phyloP scores from a whole-genome alignment of 2,113 vertebrate species.

The Microtus pennsylvanicus region DNA sequence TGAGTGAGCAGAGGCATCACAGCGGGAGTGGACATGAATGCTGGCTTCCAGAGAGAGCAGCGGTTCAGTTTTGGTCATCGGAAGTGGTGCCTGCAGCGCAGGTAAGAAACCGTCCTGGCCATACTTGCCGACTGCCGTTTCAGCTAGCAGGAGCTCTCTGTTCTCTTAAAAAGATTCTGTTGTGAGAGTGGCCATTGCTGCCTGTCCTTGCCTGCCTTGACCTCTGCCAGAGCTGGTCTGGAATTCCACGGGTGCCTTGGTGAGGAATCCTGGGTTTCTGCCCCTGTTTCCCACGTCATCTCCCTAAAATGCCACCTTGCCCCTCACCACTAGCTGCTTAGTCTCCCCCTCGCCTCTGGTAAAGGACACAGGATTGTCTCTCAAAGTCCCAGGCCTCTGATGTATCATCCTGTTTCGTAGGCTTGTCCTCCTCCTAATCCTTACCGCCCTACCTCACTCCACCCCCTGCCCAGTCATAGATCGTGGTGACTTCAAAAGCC shows the following conservation, averaged over 20 bases:
- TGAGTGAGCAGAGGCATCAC: conserved; percentile 28
- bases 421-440: background rate
- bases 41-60: conserved; percentile 77
- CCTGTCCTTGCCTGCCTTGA: background rate
- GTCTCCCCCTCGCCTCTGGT: background rate
- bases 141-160: background rate
- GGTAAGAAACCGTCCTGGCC: conserved; percentile 35
- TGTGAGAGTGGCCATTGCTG: no score
- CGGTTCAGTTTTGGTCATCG: conserved; percentile 80
- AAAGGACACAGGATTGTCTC: background rate
- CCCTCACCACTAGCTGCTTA: background rate
- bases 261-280: background rate
- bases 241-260: background rate
- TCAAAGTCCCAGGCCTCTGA: background rate
- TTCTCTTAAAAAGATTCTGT: background rate
- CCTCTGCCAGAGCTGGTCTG: background rate
- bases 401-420: background rate
- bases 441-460: no score
- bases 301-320: background rate
- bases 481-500: background rate
- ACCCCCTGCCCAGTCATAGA: background rate
- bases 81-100: conserved; percentile 82
- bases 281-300: accelerated
- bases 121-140: accelerated
- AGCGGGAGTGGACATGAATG: conserved; percentile 77